Conservation (phyloP, 1,140 invertebrate species). For the Drosophila ohnishii region DNA sequence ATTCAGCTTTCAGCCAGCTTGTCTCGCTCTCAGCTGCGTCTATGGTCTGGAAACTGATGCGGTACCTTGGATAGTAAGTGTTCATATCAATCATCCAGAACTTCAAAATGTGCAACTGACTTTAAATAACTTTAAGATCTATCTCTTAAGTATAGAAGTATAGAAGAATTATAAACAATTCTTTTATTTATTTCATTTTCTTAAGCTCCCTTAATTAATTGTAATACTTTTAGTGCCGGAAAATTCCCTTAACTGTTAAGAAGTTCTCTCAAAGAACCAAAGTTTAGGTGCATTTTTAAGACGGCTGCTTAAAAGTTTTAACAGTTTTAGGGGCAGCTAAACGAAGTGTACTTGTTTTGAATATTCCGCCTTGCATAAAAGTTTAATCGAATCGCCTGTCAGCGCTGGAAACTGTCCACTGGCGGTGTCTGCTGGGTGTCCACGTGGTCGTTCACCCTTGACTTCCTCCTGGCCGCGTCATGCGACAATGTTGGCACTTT, state of each 20-base stretch:
- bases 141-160: too few relatives aligned
- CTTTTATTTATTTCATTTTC: not conserved
- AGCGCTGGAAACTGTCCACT: conserved; percentile 3
- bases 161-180: not conserved
- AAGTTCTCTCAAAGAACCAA: not conserved
- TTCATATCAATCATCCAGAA: conserved; percentile 58
- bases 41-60: conserved; percentile 26
- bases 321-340: conserved; percentile 14
- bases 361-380: conserved; percentile 28
- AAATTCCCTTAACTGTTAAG: not conserved
- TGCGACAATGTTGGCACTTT: conserved; percentile 48
- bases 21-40: conserved; percentile 19
- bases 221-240: not conserved
- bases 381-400: conserved; percentile 38
- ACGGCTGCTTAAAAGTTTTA: conserved; percentile 4
- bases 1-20: conserved; percentile 34
- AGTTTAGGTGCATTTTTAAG: conserved; percentile 6
- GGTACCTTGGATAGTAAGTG: not conserved
- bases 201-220: not conserved
- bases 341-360: conserved; percentile 9
- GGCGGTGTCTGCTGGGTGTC: conserved; percentile 18
- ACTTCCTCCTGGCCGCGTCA: conserved; percentile 31
- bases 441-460: conserved; percentile 42
- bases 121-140: not conserved
- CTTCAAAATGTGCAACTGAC: conserved; percentile 19